A percentile compares a stretch with the other conserved stretches of the same genome.
These are phyloP conservation scores for Zhuqinia jingwanae DNA, from an alignment of 2,888 invertebrate genomes.

Conservation along the genomic window DNA sequence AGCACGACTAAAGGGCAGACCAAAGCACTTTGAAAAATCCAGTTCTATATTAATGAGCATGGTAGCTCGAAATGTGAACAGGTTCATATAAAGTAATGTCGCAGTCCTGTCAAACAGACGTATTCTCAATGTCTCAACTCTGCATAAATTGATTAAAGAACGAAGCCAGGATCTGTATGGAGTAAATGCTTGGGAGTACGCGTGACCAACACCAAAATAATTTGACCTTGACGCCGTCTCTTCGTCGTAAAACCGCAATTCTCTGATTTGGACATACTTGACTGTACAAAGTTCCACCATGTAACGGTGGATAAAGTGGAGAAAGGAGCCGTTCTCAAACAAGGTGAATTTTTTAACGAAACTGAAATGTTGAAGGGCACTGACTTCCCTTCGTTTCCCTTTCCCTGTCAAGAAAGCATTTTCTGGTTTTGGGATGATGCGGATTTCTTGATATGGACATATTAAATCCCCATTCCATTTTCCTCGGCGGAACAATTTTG, in stretches of 20 bases:
- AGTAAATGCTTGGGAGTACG: not conserved
- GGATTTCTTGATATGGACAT: slow-evolving; percentile 48
- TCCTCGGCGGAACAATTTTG: slow-evolving; percentile 49
- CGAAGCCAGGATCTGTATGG: slow-evolving; percentile 16
- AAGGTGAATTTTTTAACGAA: slow-evolving; percentile 54
- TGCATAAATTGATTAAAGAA: slow-evolving; percentile 33
- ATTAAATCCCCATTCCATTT: slow-evolving; percentile 45
- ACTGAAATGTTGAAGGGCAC: slow-evolving; percentile 40
- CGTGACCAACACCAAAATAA: slow-evolving; percentile 18
- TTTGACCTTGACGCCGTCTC: not conserved
- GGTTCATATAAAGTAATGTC: slow-evolving; percentile 50
- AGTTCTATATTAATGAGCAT: slow-evolving; percentile 43
- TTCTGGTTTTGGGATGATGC: slow-evolving; percentile 44
- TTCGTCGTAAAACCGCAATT: slow-evolving; percentile 37
- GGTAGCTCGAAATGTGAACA: slow-evolving; percentile 46
- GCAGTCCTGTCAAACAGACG: slow-evolving; percentile 45
- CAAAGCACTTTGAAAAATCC: slow-evolving; percentile 52
- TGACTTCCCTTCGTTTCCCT: not conserved
- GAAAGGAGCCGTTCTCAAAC: slow-evolving; percentile 59
- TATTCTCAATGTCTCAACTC: slow-evolving; percentile 51
- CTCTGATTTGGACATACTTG: slow-evolving; percentile 48
- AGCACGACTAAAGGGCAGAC: slow-evolving; percentile 21
- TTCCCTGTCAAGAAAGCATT: slow-evolving; percentile 25
- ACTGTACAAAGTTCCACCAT: slow-evolving; percentile 33
- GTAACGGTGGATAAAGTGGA: slow-evolving; percentile 63